Evolutionary conservation across 2,113 vertebrate genomes (phyloP).

Genomic region (Nipponia nippon): DNA sequence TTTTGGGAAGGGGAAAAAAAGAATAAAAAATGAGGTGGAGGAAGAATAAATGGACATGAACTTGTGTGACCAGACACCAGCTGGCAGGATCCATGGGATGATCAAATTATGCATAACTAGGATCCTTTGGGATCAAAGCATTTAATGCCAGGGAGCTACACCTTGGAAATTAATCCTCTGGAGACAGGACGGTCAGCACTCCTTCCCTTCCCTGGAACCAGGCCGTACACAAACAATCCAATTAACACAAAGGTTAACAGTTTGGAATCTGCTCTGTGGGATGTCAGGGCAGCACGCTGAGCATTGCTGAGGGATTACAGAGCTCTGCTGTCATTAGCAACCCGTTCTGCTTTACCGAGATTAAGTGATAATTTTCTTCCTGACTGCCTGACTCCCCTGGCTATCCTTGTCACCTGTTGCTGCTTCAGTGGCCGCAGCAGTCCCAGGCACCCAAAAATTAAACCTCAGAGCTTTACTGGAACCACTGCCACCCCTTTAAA

Average conservation of each 20-base stretch:
- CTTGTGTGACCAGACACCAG: not conserved
- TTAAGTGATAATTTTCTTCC: not conserved
- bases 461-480: not conserved
- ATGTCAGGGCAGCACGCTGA: not conserved
- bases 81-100: not conserved
- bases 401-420: not conserved
- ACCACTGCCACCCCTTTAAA: not conserved
- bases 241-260: not conserved
- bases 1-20: not conserved
- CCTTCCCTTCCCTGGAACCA: not conserved
- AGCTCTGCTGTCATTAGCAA: not conserved
- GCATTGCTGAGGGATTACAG: not conserved
- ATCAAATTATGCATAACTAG: not conserved
- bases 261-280: not conserved
- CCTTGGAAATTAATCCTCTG: accelerated
- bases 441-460: not conserved
- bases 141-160: not conserved
- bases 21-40: not conserved
- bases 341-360: not conserved
- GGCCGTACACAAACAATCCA: not conserved
- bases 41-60: not conserved
- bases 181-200: not conserved
- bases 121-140: not conserved
- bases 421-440: not conserved
- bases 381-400: not conserved